Evolutionary conservation across 2,113 vertebrate species (phyloP).

Genomic region (Taurulus bubalis): DNA sequence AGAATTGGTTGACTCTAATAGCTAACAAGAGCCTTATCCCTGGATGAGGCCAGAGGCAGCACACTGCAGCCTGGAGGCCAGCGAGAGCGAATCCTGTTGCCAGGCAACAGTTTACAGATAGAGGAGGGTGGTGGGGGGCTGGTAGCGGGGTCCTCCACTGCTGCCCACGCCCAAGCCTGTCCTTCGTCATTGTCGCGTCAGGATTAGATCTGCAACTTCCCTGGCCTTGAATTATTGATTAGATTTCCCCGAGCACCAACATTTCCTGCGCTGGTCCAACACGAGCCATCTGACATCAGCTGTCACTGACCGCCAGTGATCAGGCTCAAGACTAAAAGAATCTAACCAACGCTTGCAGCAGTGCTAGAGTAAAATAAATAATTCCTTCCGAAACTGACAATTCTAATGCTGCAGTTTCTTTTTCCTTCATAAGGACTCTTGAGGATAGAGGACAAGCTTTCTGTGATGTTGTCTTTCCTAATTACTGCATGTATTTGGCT

Average conservation of each 20-base stretch:
- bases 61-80: constrained; percentile 78
- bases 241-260: constrained; percentile 30
- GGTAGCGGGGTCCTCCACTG: constrained; percentile 65
- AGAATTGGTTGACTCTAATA: constrained; percentile 64
- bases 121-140: constrained; percentile 59
- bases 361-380: not conserved
- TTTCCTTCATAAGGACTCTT: not conserved
- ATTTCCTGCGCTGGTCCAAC: constrained; percentile 24
- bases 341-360: not conserved
- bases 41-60: constrained; percentile 78
- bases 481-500: constrained; percentile 29
- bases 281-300: constrained; percentile 23
- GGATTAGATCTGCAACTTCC: constrained; percentile 61
- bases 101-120: constrained; percentile 82
- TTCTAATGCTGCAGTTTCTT: constrained; percentile 3
- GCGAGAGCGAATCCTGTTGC: constrained; percentile 81
- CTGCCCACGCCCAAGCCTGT: constrained; percentile 69
- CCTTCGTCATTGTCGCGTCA: constrained; percentile 71
- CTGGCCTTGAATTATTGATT: constrained; percentile 72
- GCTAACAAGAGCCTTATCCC: constrained; percentile 65
- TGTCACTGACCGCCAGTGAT: constrained; percentile 7
- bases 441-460: not conserved
- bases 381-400: not conserved
- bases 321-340: not conserved
- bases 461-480: not conserved